These are phyloP conservation scores for Athetis lepigone DNA, from an alignment of 2,888 invertebrate genomes.

Conservation along the genomic window DNA sequence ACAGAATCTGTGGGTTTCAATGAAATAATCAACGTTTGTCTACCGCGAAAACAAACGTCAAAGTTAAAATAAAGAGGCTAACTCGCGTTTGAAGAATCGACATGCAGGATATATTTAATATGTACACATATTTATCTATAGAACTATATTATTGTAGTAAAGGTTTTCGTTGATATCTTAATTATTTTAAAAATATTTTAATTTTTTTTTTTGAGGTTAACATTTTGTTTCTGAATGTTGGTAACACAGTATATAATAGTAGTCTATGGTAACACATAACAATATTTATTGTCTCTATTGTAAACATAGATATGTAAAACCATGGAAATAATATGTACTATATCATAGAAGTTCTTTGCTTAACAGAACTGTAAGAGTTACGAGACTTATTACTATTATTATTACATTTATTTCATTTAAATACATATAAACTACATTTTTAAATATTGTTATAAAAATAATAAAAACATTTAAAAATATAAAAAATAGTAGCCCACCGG, in stretches of 20 bases:
- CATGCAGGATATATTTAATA: background rate
- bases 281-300: conserved; percentile 20
- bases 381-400: too few species aligned
- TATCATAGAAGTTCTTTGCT: too few species aligned
- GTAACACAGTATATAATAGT: too few species aligned
- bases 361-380: too few species aligned
- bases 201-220: conserved; percentile 36
- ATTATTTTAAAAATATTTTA: background rate
- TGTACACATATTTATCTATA: background rate
- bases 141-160: background rate
- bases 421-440: too few species aligned
- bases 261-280: too few species aligned
- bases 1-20: conserved; percentile 60
- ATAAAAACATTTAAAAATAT: too few species aligned
- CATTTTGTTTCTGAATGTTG: conserved; percentile 45
- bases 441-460: too few species aligned
- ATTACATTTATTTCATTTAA: too few species aligned
- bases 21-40: conserved; percentile 59
- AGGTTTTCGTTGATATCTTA: conserved; percentile 2
- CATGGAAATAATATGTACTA: conserved; percentile 7
- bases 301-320: conserved; percentile 4
- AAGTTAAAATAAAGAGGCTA: conserved; percentile 40
- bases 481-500: too few species aligned
- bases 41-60: conserved; percentile 73
- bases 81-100: background rate